Conservation (phyloP, 2,888 invertebrate species). For the Phasia obesa region DNA sequence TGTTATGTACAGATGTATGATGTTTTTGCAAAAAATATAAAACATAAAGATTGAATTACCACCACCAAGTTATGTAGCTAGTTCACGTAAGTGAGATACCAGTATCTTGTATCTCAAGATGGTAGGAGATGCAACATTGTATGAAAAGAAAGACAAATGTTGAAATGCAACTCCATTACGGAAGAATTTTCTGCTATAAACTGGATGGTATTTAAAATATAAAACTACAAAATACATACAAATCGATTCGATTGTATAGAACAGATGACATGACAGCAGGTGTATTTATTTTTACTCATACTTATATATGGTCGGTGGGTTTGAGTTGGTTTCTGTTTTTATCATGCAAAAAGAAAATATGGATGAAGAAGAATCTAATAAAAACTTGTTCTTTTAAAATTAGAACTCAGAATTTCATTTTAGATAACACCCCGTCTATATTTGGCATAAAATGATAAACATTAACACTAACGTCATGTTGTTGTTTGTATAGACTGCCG, state of each 20-base stretch:
- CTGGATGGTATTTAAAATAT: slow-evolving; percentile 33
- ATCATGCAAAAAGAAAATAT: neutral
- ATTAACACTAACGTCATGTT: no score
- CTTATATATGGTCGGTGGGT: slow-evolving; percentile 21
- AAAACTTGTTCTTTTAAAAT: neutral
- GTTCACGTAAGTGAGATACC: slow-evolving; percentile 15
- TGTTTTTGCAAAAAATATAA: neutral
- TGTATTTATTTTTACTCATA: slow-evolving; percentile 44
- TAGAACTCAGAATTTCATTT: no score
- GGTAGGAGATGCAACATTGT: slow-evolving; percentile 11
- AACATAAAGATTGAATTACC: slow-evolving; percentile 43
- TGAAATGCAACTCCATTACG: slow-evolving; percentile 21
- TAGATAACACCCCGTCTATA: no score
- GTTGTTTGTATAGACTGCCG: no score
- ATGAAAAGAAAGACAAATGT: neutral
- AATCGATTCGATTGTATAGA: slow-evolving; percentile 46
- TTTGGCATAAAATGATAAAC: no score
- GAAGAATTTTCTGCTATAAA: slow-evolving; percentile 50
- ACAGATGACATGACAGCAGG: slow-evolving; percentile 58
- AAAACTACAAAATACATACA: slow-evolving; percentile 13
- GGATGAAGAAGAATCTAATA: slow-evolving; percentile 5
- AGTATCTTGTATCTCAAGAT: slow-evolving; percentile 27
- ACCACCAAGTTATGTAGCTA: slow-evolving; percentile 39
- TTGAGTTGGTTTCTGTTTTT: slow-evolving; percentile 1
- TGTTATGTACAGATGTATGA: neutral